A percentile compares a stretch with the other conserved stretches of the same genome.
These are phyloP conservation scores for Notamacropus eugenii DNA, from an alignment of 2,797 vertebrate genomes.

Conservation along the genomic window DNA sequence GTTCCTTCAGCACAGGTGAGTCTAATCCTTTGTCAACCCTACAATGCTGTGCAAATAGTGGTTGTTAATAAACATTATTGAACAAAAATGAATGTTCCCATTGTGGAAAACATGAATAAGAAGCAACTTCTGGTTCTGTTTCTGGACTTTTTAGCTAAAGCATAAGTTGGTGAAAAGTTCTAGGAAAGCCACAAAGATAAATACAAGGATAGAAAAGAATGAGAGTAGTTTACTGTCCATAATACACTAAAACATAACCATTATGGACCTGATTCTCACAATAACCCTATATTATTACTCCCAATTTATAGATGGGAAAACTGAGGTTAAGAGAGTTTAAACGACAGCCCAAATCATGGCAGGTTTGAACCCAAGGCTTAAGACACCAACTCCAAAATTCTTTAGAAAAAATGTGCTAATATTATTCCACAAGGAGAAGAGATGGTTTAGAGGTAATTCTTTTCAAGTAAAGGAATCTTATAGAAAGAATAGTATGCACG, in stretches of 20 bases:
- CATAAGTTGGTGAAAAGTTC: background rate
- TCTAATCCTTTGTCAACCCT: background rate
- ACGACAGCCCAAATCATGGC: background rate
- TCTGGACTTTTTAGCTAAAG: background rate
- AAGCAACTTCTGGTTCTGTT: background rate
- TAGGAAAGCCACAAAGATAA: background rate
- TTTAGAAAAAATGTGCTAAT: background rate
- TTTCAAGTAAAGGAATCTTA: constrained; percentile 15
- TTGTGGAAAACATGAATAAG: background rate
- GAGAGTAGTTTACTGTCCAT: background rate
- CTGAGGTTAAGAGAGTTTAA: background rate
- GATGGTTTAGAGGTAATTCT: background rate
- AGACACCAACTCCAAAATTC: background rate
- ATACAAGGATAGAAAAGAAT: background rate
- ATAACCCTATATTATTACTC: background rate
- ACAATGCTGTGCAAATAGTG: background rate
- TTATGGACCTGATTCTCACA: background rate
- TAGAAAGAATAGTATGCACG: constrained; percentile 2
- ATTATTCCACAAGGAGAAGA: constrained; percentile 5
- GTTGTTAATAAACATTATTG: background rate
- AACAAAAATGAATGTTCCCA: background rate
- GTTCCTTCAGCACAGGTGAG: background rate
- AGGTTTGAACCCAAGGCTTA: background rate
- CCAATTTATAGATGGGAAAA: background rate
- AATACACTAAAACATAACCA: background rate